Percentiles rank a stretch among this genome's conserved stretches.
phyloP scores from a whole-genome alignment of 2,797 vertebrate species.

The Macrochelys suwanniensis region DNA sequence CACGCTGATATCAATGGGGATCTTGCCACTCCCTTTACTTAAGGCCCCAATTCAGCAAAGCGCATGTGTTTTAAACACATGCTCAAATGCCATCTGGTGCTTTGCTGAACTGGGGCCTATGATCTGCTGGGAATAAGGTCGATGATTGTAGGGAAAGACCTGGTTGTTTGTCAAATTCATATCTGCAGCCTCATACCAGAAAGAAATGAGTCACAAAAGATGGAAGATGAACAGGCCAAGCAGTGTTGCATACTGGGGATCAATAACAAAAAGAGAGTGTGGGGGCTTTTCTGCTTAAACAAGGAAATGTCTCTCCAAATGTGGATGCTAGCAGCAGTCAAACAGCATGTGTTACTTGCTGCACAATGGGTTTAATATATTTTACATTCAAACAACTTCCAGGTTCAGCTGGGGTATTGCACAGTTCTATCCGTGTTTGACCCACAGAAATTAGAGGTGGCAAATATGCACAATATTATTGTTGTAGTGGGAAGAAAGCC shows the following conservation, averaged over 20 bases:
- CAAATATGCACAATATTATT: conserved; percentile 20
- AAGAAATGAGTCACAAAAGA: background rate
- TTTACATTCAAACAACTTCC: background rate
- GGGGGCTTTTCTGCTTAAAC: background rate
- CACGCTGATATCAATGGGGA: rapidly evolving
- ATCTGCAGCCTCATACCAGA: background rate
- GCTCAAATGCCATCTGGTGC: background rate
- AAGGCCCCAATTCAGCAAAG: background rate
- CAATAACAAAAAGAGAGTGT: background rate
- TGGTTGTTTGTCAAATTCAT: background rate
- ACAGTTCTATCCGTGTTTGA: background rate
- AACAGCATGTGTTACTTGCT: background rate
- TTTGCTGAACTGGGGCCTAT: background rate
- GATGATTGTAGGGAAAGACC: background rate
- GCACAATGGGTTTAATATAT: background rate
- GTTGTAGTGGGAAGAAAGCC: too few species aligned
- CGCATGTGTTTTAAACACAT: background rate
- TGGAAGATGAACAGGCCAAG: background rate
- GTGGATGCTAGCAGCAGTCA: background rate
- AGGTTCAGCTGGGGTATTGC: background rate
- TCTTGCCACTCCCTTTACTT: background rate
- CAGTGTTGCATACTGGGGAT: background rate
- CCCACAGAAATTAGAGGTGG: conserved; percentile 2
- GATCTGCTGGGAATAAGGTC: background rate
- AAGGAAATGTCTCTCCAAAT: background rate